Conservation (phyloP, 1,140 invertebrate genomes). For the Hermatobates lingyangjiaoensis region DNA sequence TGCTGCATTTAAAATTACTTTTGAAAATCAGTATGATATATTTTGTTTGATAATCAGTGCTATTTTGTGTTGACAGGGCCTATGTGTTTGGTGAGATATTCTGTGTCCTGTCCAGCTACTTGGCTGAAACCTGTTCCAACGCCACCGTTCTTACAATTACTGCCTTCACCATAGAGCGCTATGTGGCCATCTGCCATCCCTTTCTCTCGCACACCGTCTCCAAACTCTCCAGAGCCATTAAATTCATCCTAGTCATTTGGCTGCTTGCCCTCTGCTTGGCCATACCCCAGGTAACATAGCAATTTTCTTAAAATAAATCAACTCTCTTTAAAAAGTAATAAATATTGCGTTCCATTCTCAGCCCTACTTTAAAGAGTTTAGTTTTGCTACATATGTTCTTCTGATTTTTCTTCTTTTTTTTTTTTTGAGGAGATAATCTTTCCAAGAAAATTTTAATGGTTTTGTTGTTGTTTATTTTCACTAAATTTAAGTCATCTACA, state of each 20-base stretch:
- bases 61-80: slow-evolving; percentile 29
- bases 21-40: not conserved
- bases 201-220: slow-evolving; percentile 72
- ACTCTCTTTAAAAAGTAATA: too few relatives aligned
- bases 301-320: too few relatives aligned
- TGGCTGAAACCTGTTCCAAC: slow-evolving; percentile 78
- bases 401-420: too few relatives aligned
- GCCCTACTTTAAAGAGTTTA: too few relatives aligned
- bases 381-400: too few relatives aligned
- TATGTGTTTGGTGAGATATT: slow-evolving; percentile 73
- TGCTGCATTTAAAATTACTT: too few relatives aligned
- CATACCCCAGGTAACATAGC: slow-evolving; percentile 44
- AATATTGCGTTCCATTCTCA: too few relatives aligned
- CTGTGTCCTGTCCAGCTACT: slow-evolving; percentile 62
- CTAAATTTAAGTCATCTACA: too few relatives aligned
- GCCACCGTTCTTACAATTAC: slow-evolving; percentile 84
- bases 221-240: slow-evolving; percentile 48
- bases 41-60: not conserved
- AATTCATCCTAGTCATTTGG: slow-evolving; percentile 51
- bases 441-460: too few relatives aligned
- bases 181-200: slow-evolving; percentile 86
- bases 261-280: slow-evolving; percentile 49
- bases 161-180: slow-evolving; percentile 86
- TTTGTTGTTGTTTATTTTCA: too few relatives aligned
- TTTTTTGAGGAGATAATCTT: too few relatives aligned